Conservation (phyloP, 2,888 invertebrate species). For the Cerceris ruficornis region DNA sequence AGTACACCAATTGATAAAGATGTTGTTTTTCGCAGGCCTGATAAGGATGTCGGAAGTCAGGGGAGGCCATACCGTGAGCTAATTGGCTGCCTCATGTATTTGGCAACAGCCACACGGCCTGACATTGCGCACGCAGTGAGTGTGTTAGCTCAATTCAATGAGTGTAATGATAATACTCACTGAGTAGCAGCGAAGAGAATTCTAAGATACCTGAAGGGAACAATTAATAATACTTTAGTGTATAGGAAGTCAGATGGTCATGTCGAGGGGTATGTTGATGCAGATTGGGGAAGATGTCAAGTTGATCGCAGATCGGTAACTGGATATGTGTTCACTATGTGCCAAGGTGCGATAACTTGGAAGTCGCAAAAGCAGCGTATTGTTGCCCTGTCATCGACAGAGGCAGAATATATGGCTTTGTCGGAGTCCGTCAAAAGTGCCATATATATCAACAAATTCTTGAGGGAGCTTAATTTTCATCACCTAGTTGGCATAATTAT, state of each 20-base stretch:
- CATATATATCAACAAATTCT: neutral
- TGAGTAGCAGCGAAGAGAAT: conserved; percentile 7
- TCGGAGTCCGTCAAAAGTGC: neutral
- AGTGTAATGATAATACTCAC: neutral
- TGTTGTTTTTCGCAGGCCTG: neutral
- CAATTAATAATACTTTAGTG: neutral
- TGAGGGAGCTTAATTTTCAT: neutral
- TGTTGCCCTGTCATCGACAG: neutral
- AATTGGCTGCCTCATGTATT: conserved; percentile 5
- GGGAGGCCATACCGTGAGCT: neutral
- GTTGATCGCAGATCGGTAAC: neutral
- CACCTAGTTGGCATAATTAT: neutral
- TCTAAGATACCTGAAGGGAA: conserved; percentile 11
- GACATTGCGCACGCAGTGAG: conserved; percentile 11
- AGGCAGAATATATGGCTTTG: neutral
- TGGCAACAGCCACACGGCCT: neutral
- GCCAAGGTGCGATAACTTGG: conserved; percentile 2
- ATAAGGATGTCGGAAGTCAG: neutral
- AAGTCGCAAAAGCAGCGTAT: neutral
- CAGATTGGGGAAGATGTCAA: conserved; percentile 1
- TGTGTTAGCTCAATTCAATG: conserved; percentile 8
- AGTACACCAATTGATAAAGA: neutral
- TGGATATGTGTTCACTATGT: neutral
- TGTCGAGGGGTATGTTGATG: neutral
- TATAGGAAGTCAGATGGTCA: neutral